These are phyloP conservation scores for Lordiphosa mommai DNA, from an alignment of 1,140 invertebrate species.

Conservation along the genomic window DNA sequence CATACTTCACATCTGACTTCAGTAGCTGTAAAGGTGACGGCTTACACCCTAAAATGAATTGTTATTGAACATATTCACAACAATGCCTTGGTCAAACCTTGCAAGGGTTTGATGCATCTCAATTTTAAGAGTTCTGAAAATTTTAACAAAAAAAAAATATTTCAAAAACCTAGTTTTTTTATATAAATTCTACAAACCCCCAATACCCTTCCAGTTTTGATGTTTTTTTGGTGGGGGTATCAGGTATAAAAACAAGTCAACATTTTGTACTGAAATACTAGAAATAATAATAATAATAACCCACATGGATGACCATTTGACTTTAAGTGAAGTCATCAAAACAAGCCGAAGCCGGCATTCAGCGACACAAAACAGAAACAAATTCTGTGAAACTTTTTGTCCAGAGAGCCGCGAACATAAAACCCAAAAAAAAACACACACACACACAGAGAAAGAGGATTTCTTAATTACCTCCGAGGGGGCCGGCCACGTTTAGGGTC, in stretches of 20 bases:
- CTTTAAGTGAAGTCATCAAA: slow-evolving; percentile 76
- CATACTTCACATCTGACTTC: no score
- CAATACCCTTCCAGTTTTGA: background rate
- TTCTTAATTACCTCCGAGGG: slow-evolving; percentile 68
- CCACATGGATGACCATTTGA: slow-evolving; percentile 67
- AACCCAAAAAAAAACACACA: slow-evolving; percentile 33
- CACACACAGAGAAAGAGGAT: slow-evolving; percentile 52
- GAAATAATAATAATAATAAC: slow-evolving; percentile 64
- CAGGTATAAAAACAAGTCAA: slow-evolving; percentile 31
- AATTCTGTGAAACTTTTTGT: slow-evolving; percentile 72
- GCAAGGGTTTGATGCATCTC: no score
- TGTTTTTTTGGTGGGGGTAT: background rate
- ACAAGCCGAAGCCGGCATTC: slow-evolving; percentile 29
- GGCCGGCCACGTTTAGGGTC: slow-evolving; percentile 60
- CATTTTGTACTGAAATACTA: slow-evolving; percentile 48
- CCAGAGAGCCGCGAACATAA: slow-evolving; percentile 49
- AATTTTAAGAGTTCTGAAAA: no score
- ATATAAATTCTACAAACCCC: background rate
- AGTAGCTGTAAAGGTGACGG: no score
- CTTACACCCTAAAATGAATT: no score
- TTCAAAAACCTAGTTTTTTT: background rate
- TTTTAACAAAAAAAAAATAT: background rate
- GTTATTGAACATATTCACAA: no score
- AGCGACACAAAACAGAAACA: slow-evolving; percentile 30
- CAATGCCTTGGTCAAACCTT: no score